Evolutionary conservation across 2,888 invertebrate species (phyloP), one percentile per base, ranked within the genome.

Genomic region (Euspilapteryx auroguttella): DNA sequence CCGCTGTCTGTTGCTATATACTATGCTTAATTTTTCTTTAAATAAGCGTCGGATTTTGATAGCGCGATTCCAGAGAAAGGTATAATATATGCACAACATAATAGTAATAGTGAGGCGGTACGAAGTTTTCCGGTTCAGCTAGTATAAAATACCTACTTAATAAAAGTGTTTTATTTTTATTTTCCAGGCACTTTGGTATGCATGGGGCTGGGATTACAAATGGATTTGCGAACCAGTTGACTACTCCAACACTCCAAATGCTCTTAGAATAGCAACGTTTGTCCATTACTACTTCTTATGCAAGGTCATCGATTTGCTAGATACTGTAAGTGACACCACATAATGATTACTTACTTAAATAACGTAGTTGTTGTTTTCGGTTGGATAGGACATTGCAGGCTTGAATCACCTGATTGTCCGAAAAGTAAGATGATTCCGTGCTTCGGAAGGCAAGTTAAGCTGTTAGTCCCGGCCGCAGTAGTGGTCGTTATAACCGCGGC

Each of bases 151-250:
- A 17, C n/a, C n/a, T n/a, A n/a, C n/a, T n/a, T n/a, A n/a, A n/a
- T n/a, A n/a, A n/a, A n/a, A n/a, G n/a, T n/a, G n/a, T n/a, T n/a
- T 6, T 17, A 17, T 6, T 21, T 20, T 2, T 29, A 31, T 33
- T 32, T 40, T 46, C 37, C 49, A 68, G 63, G 32, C 43, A 1
- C 12, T 62, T 12, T 10, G 26, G 2, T 1, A 42, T 9, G 61
- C 40, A 0, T 83, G 82, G 81, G 64, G 69, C 0, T 49, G 52
- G 50, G 37, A 57, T 2, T 73, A 66, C 37, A 56, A 50, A 33
- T 66, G 63, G 61, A 23, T 71, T 5, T 73, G 73, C 32, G 69
- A 75, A 31, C 69, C 73, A 0, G 41, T 66, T 0, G 57, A 69
- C 38, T 45, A 1, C 12, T 52, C 63, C 0, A 30, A 38, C 3